Evolutionary conservation across 2,888 invertebrate genomes (phyloP).

Genomic region (Carabus problematicus): DNA sequence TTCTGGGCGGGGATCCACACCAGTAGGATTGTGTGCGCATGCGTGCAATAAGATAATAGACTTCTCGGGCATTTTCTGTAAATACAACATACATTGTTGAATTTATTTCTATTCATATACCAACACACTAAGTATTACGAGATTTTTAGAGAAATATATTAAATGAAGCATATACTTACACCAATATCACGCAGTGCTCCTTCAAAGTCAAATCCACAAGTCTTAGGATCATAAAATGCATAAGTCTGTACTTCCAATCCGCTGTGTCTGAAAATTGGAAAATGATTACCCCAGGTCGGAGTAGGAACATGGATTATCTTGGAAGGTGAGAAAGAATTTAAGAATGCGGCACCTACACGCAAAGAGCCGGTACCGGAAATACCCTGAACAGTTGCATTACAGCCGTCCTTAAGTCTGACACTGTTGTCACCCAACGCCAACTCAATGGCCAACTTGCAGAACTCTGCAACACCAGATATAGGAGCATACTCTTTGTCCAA

Average conservation of each 20-base stretch:
- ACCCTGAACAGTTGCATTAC: conserved; percentile 80
- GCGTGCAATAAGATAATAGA: conserved; percentile 93
- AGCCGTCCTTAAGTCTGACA: conserved; percentile 70
- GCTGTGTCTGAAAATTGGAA: conserved; percentile 89
- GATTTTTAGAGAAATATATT: neutral
- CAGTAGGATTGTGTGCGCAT: conserved; percentile 98
- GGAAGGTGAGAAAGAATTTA: conserved; percentile 80
- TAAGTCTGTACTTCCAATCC: conserved; percentile 88
- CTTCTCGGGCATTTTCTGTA: conserved; percentile 89
- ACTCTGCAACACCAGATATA: conserved; percentile 86
- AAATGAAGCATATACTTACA: conserved; percentile 58
- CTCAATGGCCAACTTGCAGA: conserved; percentile 82
- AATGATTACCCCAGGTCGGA: conserved; percentile 99
- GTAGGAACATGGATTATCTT: conserved; percentile 88
- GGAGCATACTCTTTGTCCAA: conserved; percentile 96
- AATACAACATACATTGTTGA: conserved; percentile 45
- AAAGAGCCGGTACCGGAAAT: conserved; percentile 97
- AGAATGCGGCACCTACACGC: conserved; percentile 89
- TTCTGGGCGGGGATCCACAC: conserved; percentile 85
- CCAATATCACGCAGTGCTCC: conserved; percentile 89
- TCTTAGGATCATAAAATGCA: conserved; percentile 92
- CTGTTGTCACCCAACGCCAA: conserved; percentile 88
- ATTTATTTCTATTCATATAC: neutral
- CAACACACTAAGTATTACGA: neutral
- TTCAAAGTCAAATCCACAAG: conserved; percentile 90